Evolutionary conservation across 2,888 invertebrate species (phyloP), one percentile per base, ranked within the genome.

Genomic region (Lapara coniferarum): DNA sequence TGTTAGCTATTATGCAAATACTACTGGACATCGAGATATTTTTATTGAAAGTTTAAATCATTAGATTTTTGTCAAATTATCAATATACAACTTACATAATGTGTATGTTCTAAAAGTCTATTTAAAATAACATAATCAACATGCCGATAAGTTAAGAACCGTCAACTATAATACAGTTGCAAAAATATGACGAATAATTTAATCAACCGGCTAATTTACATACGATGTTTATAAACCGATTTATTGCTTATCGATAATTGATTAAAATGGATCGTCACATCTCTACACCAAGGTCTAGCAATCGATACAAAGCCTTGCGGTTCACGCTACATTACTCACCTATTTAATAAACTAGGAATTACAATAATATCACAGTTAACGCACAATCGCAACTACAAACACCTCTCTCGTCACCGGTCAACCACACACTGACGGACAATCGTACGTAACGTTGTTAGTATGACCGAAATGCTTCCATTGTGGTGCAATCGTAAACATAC

Each of bases 301-400:
- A 63, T 63, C 63, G 49, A 63, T 63, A 63, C 19, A 13, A 16
- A 63, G 13, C 49, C 63, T 63, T 63, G 63, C 19, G 13, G 49
- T 49, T 7, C 16, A 49, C 46, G 19, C 49, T 63, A 16, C 46
- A 59, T 63, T 67, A 75, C 78, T 80, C 70, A 81, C 80, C 77
- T 74, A 66, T 72, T 73, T 69, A 69, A 69, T 73, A 72, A 70
- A 66, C 63, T 63, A 63, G 46, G 19, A 70, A 59, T 74, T 76
- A 72, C 68, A 76, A 70, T 79, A 81, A 75, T 81, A 81, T 81
- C 80, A 81, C 81, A 81, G 81, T 72, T 73, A 70, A 72, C 58
- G 68, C 70, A 74, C 63, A 13, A 46, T 19, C 46, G 49, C 63
- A 49, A 49, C 63, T 49, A 67, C 66, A 37, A 37, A 71, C 76